A percentile compares a stretch with the other conserved stretches of the same genome.
Conservation (phyloP, 2,797 vertebrate species). For the Bovichtus diacanthus region DNA sequence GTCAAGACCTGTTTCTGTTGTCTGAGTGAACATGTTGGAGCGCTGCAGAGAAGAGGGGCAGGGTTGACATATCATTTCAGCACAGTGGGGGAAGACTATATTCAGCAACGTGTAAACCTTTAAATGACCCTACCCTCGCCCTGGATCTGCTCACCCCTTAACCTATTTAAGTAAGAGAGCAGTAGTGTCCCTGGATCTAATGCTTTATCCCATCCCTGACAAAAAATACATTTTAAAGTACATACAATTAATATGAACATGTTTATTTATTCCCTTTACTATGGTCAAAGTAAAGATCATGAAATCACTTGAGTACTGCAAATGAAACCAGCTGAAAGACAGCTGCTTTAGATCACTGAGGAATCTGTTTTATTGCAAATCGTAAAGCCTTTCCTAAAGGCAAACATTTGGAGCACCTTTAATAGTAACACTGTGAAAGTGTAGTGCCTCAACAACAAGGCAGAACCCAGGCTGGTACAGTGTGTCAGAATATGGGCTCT, state of each 20-base stretch:
- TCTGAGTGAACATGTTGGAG: neutral
- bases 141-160: neutral
- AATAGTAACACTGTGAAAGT: neutral
- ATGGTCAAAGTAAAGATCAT: neutral
- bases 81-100: neutral
- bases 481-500: too few species aligned
- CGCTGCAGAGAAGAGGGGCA: neutral
- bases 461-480: neutral
- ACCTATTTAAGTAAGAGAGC: neutral
- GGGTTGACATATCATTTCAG: neutral
- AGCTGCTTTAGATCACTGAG: slow-evolving; percentile 26
- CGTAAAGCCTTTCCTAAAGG: neutral
- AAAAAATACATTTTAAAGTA: too few species aligned
- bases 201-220: neutral
- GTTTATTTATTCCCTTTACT: neutral
- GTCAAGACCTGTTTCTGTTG: neutral
- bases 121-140: neutral
- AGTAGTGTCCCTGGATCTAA: neutral
- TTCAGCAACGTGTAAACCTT: neutral
- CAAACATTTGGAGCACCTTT: slow-evolving; percentile 10
- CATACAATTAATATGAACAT: neutral
- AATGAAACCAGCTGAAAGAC: neutral
- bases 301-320: neutral
- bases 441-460: neutral
- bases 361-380: slow-evolving; percentile 1